Percentiles rank a stretch among this genome's conserved stretches.
Conservation (phyloP, 1,140 invertebrate genomes). For the Bombyx mori region DNA sequence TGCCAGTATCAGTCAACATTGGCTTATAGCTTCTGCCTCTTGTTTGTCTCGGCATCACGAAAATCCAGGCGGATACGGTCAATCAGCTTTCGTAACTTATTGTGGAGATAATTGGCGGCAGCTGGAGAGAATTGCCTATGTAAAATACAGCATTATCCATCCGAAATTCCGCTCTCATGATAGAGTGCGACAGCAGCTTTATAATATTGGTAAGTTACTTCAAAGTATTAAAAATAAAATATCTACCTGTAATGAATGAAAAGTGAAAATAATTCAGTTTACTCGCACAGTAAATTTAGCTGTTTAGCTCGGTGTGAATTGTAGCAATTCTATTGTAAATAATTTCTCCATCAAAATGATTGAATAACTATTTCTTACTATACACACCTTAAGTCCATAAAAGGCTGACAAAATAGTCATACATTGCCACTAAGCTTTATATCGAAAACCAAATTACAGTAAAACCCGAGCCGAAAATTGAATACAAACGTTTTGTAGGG, state of each 20-base stretch:
- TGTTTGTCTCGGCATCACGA: constrained; percentile 39
- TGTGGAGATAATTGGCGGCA: constrained; percentile 44
- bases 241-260: neutral
- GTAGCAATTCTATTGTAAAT: no score
- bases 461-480: no score
- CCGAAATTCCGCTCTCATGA: constrained; percentile 33
- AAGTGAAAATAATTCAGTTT: no score
- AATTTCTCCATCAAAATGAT: no score
- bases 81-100: constrained; percentile 47
- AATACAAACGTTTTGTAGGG: no score
- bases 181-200: constrained; percentile 28
- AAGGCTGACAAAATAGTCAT: no score
- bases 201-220: constrained; percentile 40
- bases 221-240: neutral
- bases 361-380: no score
- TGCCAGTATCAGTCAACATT: constrained; percentile 46
- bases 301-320: no score
- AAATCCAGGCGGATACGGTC: constrained; percentile 15
- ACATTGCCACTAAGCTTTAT: no score
- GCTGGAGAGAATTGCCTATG: constrained; percentile 40
- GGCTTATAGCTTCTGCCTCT: constrained; percentile 43
- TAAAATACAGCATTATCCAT: constrained; percentile 43
- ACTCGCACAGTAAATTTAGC: no score
- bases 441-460: no score
- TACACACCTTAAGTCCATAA: no score